Base-by-base conservation (phyloP, 1,140 invertebrate species). In the Thereuonema tuberculata region DNA sequence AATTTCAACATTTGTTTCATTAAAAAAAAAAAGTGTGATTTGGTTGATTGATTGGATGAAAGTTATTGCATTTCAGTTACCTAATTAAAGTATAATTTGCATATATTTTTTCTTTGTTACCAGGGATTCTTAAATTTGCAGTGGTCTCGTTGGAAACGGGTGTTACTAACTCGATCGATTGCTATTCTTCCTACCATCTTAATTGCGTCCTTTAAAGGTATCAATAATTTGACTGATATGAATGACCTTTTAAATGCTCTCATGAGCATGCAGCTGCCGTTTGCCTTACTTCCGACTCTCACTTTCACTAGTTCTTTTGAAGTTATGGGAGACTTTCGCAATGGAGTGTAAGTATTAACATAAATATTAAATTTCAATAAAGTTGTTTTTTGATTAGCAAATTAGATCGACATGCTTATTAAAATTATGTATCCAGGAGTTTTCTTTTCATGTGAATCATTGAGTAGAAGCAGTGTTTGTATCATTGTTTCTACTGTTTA, bases 231-330 rank as follows among this genome's bases (percentile, higher is more conserved):
- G 37, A 88, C 85, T 23, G 75, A 74, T n/a, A 84, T 95, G 83
- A 95, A 95, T 69, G 90, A 94, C 69, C 75, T 88, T n/a, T 74
- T 95, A 1, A 95, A 95, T 74, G 88, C 87, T 1, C 77, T 93
- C 2, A 93, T 92, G 89, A 86, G 83, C 61, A 73, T 93, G 1
- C 88, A 92, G 67, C 69, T 89, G 60, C 86, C 86, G 1, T 89
- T 89, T 69, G 86, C 91, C 17, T 80, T 89, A 9, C 74, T 95
- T 57, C 91, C 92, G n/a, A 86, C 88, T 0, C 81, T 94, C 25
- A 87, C 89, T 1, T 94, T 95, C 67, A 93, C 89, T 0, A 86
- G 85, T 56, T 85, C 85, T 65, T 70, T 73, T 53, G 74, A 77
- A 49, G 82, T 94, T 3, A 95, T 95, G 91, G 85, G 86, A 47